Percentiles rank a stretch among this genome's conserved stretches.
Evolutionary conservation across 2,113 vertebrate genomes (phyloP).

Genomic region (Pyrgilauda ruficollis): DNA sequence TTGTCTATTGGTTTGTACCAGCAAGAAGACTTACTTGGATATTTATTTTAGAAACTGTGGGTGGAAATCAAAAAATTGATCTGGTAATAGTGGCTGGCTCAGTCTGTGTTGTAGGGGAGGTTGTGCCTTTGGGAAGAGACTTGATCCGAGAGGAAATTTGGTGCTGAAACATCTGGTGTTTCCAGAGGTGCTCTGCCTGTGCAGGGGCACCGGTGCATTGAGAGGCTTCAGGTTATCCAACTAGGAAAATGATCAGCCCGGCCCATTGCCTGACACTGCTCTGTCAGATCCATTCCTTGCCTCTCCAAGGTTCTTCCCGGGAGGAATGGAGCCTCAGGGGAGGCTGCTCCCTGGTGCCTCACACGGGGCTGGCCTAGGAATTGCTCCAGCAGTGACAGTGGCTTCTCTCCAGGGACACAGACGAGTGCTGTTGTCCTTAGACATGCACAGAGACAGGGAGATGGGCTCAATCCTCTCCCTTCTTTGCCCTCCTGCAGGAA

Average conservation of each 20-base stretch:
- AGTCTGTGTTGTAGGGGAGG: neutral
- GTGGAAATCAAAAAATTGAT: neutral
- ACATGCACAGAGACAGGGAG: neutral
- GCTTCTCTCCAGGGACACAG: neutral
- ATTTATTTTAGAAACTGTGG: neutral
- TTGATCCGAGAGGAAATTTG: neutral
- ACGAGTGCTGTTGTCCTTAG: fast-evolving
- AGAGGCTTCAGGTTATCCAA: neutral
- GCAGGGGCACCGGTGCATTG: neutral
- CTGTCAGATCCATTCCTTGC: neutral
- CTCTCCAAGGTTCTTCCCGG: fast-evolving
- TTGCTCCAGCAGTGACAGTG: fast-evolving
- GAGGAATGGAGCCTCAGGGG: neutral
- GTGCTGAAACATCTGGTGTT: neutral
- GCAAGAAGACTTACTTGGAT: neutral
- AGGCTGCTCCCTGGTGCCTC: neutral
- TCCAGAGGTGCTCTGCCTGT: neutral
- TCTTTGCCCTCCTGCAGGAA: neutral
- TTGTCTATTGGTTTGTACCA: neutral
- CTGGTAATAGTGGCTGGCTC: neutral
- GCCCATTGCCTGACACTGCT: fast-evolving
- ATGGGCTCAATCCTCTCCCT: neutral
- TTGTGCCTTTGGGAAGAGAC: neutral
- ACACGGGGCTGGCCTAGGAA: fast-evolving
- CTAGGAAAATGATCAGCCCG: neutral